A percentile compares a stretch with the other conserved stretches of the same genome.
Conservation (phyloP, 2,888 invertebrate genomes). For the Magallana nippona region DNA sequence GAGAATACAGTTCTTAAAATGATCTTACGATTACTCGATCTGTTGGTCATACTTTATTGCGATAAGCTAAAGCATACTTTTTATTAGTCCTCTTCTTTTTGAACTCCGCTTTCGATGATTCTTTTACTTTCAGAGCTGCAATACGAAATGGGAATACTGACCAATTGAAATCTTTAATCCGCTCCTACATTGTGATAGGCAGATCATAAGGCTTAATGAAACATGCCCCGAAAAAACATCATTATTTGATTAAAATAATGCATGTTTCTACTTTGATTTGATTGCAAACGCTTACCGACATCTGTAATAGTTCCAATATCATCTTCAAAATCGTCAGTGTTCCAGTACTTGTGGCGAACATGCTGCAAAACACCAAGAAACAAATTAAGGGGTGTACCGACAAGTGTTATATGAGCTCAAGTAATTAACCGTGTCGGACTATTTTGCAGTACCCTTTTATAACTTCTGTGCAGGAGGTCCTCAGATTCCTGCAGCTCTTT, state of each 20-base stretch:
- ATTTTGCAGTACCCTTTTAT: no score
- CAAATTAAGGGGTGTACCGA: neutral
- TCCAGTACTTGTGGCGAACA: neutral
- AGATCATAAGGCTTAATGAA: no score
- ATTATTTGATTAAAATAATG: no score
- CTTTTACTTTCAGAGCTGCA: conserved; percentile 1
- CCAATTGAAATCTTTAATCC: no score
- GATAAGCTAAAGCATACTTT: neutral
- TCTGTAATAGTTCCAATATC: neutral
- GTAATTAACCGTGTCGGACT: no score
- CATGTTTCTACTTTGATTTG: neutral
- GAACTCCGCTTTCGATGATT: neutral
- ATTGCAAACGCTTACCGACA: neutral
- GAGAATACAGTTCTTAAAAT: no score
- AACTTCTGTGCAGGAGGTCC: neutral
- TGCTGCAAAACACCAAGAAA: neutral
- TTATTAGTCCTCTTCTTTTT: neutral
- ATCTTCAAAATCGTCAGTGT: neutral
- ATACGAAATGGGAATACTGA: neutral
- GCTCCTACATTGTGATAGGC: no score
- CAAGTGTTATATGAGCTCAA: no score
- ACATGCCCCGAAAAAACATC: no score
- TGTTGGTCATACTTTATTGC: no score
- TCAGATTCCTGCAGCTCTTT: neutral
- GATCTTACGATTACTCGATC: no score